Evolutionary conservation across 2,888 invertebrate genomes (phyloP).

Genomic region (Cephus sareptanus): DNA sequence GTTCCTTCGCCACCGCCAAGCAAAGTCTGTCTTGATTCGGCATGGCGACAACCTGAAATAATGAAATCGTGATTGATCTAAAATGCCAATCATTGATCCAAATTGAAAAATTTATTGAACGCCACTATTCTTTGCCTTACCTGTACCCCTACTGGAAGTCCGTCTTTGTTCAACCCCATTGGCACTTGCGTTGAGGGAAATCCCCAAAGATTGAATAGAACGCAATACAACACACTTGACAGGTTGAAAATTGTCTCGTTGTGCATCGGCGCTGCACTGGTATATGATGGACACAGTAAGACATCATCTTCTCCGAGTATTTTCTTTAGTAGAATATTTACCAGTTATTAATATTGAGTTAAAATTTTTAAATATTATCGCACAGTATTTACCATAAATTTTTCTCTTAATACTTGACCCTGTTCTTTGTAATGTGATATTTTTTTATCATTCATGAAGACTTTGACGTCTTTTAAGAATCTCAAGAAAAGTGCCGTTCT

Average conservation of each 20-base stretch:
- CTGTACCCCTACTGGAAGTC: conserved; percentile 82
- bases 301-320: conserved; percentile 73
- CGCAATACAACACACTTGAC: conserved; percentile 73
- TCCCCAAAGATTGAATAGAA: conserved; percentile 78
- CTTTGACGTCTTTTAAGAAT: conserved; percentile 57
- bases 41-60: conserved; percentile 75
- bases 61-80: conserved; percentile 8
- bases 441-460: conserved; percentile 61
- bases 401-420: conserved; percentile 52
- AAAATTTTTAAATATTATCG: not conserved
- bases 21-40: conserved; percentile 83
- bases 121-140: conserved; percentile 59
- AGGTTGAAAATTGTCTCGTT: conserved; percentile 71
- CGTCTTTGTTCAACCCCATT: conserved; percentile 71
- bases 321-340: conserved; percentile 58
- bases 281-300: conserved; percentile 69
- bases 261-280: conserved; percentile 66
- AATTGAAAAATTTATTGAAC: not conserved
- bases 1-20: conserved; percentile 80
- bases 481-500: conserved; percentile 58
- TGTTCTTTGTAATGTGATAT: conserved; percentile 50
- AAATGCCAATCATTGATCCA: not conserved
- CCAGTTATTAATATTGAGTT: not conserved
- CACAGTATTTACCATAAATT: conserved; percentile 28
- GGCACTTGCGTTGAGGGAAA: conserved; percentile 83